Evolutionary conservation across 2,797 vertebrate genomes (phyloP), one percentile per base, ranked within the genome.

Genomic region (Heterohyrax brucei): DNA sequence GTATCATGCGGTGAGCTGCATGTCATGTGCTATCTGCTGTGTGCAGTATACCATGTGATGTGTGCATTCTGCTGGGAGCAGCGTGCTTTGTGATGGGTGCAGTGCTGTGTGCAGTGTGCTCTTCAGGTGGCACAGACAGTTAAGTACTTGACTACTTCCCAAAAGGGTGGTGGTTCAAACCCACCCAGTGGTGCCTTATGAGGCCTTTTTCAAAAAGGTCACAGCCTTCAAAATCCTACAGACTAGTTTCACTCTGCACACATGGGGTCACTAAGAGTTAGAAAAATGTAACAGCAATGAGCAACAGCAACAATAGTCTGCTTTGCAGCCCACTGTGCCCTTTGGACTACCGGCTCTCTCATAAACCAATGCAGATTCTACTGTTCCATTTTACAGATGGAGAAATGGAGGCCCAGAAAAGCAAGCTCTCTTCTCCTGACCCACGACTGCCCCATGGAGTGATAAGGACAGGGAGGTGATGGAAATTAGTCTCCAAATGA

Each of bases 331-430:
- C 1, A 39, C 44, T 89, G 44, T 72, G 33, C 7, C 2, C 61
- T 92, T 6, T 3, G 5, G 28, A 18, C 28, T 5, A 19, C 50
- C 64, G 18, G 10, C 59, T 66, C 13, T 19, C 33, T 39, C 77
- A 77, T 13, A 61, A 88, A 96, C 84, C 78, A 83, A 66, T 1
- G 26, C 16, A 81, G 75, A 46, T 9, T 30, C 81, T 56, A n/a
- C 33, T 10, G 39, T 7, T 7, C 56, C 53, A 14, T 75, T 93
- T 83, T 28, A 62, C 59, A 86, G 73, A 68, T 26, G 26, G 59
- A 46, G 80, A 96, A 92, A 93, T 7, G 24, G 24, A 95, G 79
- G 56, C 73, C 62, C 53, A 76, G 30, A 56, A 50, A 81, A 79
- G 61, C 33, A 76, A 46, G 59, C 44, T 79, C 33, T 59, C 50